Evolutionary conservation across 2,797 vertebrate genomes (phyloP), one percentile per base, ranked within the genome.

Genomic region (Coregonus suidteri): DNA sequence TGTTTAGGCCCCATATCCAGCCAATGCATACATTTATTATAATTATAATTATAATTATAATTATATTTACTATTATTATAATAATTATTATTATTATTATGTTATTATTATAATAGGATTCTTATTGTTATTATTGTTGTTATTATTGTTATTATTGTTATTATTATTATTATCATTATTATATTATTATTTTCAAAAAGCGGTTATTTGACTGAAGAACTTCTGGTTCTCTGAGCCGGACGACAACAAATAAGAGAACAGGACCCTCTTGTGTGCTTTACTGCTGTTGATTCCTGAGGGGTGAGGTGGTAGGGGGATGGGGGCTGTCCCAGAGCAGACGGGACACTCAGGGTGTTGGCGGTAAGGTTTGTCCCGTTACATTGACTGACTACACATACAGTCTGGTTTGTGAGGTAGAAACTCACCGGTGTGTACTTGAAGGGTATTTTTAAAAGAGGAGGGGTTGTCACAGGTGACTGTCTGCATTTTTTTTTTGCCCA

Each of bases 221-320:
- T 74, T 83, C 81, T 78, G 56, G 73, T 77, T 82, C 76, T 77
- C 84, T 81, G 52, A 84, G 84, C 89, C 89, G 86, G 77, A 72
- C 72, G 83, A 87, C 91, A 87, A 91, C 89, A 92, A 90, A 91
- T 89, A 91, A 89, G 79, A 81, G 85, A 92, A 92, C 93, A 93
- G 87, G 87, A 77, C 71, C 77, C 87, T 87, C 84, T 94, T 94
- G 92, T 94, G 81, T 75, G 34, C 71, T 16, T 14, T 67, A 34
- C 7, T 31, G 65, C 65, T 80, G 85, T 83, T 88, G 85, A 86
- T 83, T 88, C 83, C 62, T 51, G 30, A 25, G 65, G 62, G 65
- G 37, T 62, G 56, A 59, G 18, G 18, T 6, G 56, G 2, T 16
- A 41, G 74, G 20, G 72, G 78, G 77, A 25, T 25, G 25, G 25